A percentile compares a stretch with the other conserved stretches of the same genome.
phyloP scores from a whole-genome alignment of 2,113 vertebrate species.

The Haemorhous mexicanus region DNA sequence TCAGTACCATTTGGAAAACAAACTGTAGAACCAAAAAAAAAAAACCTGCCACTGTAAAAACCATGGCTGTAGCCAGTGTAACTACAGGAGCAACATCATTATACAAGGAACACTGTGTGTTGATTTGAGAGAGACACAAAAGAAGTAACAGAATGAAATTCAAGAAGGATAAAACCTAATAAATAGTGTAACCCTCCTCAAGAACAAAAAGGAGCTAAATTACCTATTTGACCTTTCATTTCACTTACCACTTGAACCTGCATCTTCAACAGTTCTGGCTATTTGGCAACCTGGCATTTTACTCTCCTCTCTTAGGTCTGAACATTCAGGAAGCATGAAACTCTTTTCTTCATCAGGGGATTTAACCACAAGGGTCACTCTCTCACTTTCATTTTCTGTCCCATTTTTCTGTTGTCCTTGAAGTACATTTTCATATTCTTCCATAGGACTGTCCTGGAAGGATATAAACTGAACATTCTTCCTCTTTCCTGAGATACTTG shows the following conservation, averaged over 20 bases:
- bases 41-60: not conserved
- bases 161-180: not conserved
- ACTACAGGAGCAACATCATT: not conserved
- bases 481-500: conserved; percentile 60
- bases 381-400: not conserved
- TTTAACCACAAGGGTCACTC: not conserved
- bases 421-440: not conserved
- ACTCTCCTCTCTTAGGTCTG: not conserved
- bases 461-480: conserved; percentile 32
- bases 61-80: not conserved
- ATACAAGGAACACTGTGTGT: not conserved
- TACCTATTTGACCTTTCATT: not conserved
- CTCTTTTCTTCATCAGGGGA: not conserved
- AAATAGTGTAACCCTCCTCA: not conserved
- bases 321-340: not conserved
- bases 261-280: not conserved
- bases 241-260: not conserved
- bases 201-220: not conserved
- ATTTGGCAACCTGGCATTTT: not conserved
- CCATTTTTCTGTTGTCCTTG: not conserved
- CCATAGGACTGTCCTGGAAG: not conserved
- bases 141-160: not conserved
- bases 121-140: not conserved
- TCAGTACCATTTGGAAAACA: not conserved
- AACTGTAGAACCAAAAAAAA: not conserved